Evolutionary conservation across 2,888 invertebrate genomes (phyloP).

Genomic region (Odontocolon sp.): DNA sequence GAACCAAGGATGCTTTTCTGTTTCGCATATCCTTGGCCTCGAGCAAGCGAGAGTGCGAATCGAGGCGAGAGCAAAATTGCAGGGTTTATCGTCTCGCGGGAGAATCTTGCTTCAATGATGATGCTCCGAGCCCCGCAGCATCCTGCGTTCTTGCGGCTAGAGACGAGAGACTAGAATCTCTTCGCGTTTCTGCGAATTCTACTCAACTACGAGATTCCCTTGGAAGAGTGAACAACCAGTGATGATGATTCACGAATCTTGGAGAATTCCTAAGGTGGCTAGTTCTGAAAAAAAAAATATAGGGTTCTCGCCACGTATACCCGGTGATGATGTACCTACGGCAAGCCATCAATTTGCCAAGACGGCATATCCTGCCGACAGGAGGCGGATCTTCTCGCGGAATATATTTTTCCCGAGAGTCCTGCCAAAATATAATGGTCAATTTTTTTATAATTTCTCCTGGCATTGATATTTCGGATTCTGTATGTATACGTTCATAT

Average conservation of each 20-base stretch:
- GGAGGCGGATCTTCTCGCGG: constrained; percentile 60
- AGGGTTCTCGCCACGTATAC: neutral
- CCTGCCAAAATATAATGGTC: constrained; percentile 20
- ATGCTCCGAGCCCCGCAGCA: constrained; percentile 21
- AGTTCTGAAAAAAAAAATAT: constrained; percentile 24
- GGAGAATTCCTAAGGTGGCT: no score
- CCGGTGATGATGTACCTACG: constrained; percentile 28
- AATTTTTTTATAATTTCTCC: neutral
- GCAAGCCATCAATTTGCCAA: constrained; percentile 50
- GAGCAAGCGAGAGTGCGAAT: constrained; percentile 35
- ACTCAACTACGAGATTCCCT: constrained; percentile 12
- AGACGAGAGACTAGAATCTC: neutral
- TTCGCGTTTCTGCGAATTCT: constrained; percentile 28
- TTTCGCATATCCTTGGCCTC: constrained; percentile 18
- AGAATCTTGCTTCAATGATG: constrained; percentile 47
- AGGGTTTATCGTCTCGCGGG: constrained; percentile 61
- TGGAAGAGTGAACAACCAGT: no score
- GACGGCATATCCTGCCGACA: constrained; percentile 65
- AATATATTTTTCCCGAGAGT: constrained; percentile 39
- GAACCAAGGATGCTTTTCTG: constrained; percentile 9
- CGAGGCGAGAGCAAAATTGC: constrained; percentile 64
- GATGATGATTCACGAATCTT: constrained; percentile 1
- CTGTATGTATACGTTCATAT: constrained; percentile 23
- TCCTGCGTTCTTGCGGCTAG: constrained; percentile 20
- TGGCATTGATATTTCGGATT: neutral